Evolutionary conservation across 2,888 invertebrate species (phyloP).

Genomic region (Microplitis deprimator): DNA sequence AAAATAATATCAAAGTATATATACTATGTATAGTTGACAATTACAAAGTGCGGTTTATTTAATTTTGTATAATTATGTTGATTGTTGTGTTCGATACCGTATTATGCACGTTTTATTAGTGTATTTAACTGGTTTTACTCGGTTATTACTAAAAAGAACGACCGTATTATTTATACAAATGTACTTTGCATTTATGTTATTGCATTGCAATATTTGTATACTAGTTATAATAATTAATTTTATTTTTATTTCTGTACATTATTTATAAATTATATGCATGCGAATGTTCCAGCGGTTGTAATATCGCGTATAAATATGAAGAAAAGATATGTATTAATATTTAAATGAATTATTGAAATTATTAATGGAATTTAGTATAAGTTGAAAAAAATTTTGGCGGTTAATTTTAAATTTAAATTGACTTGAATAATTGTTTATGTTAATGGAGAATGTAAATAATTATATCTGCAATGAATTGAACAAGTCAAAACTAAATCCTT

Average conservation of each 20-base stretch:
- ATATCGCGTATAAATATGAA: not conserved
- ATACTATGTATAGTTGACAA: not conserved
- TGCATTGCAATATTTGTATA: not conserved
- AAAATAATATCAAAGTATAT: not conserved
- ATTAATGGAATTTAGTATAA: too few relatives aligned
- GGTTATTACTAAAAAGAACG: not conserved
- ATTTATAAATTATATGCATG: not conserved
- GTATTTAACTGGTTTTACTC: not conserved
- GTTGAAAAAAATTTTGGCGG: too few relatives aligned
- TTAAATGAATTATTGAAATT: not conserved
- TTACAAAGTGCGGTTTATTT: not conserved
- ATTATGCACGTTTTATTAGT: not conserved
- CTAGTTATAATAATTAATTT: not conserved
- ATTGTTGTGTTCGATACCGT: not conserved
- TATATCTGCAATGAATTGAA: not conserved
- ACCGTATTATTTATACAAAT: not conserved
- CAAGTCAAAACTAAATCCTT: not conserved
- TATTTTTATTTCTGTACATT: not conserved
- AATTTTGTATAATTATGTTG: not conserved
- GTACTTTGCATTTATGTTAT: not conserved
- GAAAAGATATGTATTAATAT: not conserved
- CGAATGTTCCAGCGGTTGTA: not conserved
- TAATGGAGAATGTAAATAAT: not conserved
- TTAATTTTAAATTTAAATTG: not conserved
- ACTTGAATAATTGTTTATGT: not conserved